Evolutionary conservation across 2,888 invertebrate species (phyloP).

Genomic region (Pammene fasciana): DNA sequence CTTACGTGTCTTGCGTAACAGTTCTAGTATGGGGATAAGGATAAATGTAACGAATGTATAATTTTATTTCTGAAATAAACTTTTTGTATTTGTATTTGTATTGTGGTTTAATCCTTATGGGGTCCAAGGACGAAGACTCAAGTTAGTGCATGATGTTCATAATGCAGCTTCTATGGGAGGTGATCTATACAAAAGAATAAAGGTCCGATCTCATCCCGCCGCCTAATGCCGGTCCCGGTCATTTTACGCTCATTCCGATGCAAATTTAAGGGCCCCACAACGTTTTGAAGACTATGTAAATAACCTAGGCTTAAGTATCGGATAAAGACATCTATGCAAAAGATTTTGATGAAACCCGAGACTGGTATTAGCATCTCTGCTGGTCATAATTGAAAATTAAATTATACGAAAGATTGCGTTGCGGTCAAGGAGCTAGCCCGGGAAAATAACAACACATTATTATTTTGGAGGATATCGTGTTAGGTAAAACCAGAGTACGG

Average conservation of each 20-base stretch:
- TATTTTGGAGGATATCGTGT: too few species aligned
- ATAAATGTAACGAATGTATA: too few species aligned
- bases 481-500: too few species aligned
- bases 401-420: conserved; percentile 20
- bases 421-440: background rate
- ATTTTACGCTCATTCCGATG: conserved; percentile 79
- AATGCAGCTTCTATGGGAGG: background rate
- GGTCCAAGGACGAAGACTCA: too few species aligned
- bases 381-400: conserved; percentile 38
- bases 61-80: too few species aligned
- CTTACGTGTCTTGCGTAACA: too few species aligned
- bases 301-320: conserved; percentile 52
- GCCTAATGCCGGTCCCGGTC: conserved; percentile 73
- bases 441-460: too few species aligned
- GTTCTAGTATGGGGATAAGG: too few species aligned
- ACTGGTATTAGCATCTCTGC: conserved; percentile 37
- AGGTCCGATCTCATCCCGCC: conserved; percentile 64
- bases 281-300: conserved; percentile 76
- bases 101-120: too few species aligned
- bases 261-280: conserved; percentile 76
- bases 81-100: too few species aligned
- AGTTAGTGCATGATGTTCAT: too few species aligned
- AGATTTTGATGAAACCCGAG: conserved; percentile 73
- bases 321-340: conserved; percentile 52
- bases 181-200: conserved; percentile 69